A percentile compares a stretch with the other conserved stretches of the same genome.
These are phyloP conservation scores for Malacoraja senta DNA, from an alignment of 2,797 vertebrate species.

Conservation along the genomic window DNA sequence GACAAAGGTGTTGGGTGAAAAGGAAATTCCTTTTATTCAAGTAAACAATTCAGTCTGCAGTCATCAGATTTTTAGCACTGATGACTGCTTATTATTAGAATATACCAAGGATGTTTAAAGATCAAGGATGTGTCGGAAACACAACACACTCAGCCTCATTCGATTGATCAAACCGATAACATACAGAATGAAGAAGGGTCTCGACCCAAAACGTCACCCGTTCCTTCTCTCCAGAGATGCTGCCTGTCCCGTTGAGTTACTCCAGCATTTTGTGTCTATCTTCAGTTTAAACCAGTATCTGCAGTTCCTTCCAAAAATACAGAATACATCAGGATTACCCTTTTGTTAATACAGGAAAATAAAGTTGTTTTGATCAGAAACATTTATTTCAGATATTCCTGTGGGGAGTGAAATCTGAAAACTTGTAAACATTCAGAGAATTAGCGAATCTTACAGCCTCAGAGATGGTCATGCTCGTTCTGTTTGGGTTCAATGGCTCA, in stretches of 20 bases:
- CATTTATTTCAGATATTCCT: neutral
- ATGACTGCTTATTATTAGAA: neutral
- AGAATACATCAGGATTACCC: too few species aligned
- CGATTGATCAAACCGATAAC: too few species aligned
- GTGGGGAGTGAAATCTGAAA: neutral
- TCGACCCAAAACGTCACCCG: too few species aligned
- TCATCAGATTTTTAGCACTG: neutral
- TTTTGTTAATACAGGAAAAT: too few species aligned
- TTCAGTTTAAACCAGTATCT: too few species aligned
- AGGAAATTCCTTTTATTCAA: neutral
- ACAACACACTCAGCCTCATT: too few species aligned
- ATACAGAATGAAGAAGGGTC: too few species aligned
- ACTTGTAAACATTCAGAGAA: neutral
- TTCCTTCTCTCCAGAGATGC: too few species aligned
- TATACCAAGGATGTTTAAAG: neutral
- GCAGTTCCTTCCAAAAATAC: too few species aligned
- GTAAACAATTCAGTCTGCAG: neutral
- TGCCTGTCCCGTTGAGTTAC: too few species aligned
- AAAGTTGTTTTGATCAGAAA: neutral
- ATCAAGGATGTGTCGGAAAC: neutral
- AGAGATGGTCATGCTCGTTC: neutral
- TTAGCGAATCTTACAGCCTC: neutral
- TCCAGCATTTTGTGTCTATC: too few species aligned
- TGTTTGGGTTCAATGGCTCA: too few species aligned
- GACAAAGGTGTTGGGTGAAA: neutral